Evolutionary conservation across 2,888 invertebrate species (phyloP).

Genomic region (Synanthedon formicaeformis): DNA sequence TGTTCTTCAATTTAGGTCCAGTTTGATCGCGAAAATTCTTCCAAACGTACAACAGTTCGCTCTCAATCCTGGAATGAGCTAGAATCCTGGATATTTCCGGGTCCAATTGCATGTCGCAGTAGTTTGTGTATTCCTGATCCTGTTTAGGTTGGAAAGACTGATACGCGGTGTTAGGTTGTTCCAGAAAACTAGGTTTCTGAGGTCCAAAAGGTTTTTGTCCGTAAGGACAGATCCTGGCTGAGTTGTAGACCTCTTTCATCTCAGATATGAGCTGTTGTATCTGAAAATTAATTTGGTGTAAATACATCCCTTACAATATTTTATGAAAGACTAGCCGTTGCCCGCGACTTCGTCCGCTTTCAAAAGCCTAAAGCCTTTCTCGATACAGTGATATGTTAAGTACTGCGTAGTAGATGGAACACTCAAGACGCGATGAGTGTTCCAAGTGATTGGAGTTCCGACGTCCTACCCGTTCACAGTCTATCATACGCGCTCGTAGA

Average conservation of each 20-base stretch:
- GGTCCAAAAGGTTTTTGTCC: constrained; percentile 61
- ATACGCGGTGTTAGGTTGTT: constrained; percentile 15
- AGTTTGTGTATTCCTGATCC: constrained; percentile 36
- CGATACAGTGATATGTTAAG: too few species aligned
- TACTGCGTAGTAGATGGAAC: too few species aligned
- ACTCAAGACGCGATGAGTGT: too few species aligned
- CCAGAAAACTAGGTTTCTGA: constrained; percentile 29
- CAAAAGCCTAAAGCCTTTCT: too few species aligned
- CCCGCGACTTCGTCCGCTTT: too few species aligned
- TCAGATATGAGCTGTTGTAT: constrained; percentile 78
- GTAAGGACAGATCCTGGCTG: constrained; percentile 79
- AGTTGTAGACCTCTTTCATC: constrained; percentile 83
- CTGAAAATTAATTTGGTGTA: constrained; percentile 41
- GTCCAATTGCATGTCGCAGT: constrained; percentile 73
- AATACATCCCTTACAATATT: too few species aligned
- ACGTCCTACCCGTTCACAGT: too few species aligned
- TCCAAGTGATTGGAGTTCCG: too few species aligned
- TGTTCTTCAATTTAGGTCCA: constrained; percentile 80
- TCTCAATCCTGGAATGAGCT: constrained; percentile 79
- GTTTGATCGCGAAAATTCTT: constrained; percentile 83
- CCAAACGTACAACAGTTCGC: constrained; percentile 84
- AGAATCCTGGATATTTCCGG: constrained; percentile 74
- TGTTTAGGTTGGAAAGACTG: constrained; percentile 33
- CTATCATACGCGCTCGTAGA: too few species aligned
- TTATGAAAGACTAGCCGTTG: too few species aligned